Evolutionary conservation across 2,888 invertebrate species (phyloP), one percentile per base, ranked within the genome.

Genomic region (Abrostola tripartita): DNA sequence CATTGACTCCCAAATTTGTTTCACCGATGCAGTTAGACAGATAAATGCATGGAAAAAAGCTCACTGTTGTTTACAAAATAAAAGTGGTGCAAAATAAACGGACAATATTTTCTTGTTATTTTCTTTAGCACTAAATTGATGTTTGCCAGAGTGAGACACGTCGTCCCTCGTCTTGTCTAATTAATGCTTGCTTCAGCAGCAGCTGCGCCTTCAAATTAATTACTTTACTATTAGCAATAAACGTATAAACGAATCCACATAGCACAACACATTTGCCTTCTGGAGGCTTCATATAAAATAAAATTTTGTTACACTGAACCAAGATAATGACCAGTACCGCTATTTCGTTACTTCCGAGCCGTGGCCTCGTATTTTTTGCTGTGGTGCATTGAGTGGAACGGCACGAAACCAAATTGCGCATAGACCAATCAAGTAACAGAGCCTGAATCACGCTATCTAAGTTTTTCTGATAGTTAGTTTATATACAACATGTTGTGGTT

Each of bases 351-450:
- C 71, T 68, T 69, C 78, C 71, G 52, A 72, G 71, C 41, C 62
- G 63, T 54, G 76, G 75, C 76, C 81, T 79, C 79, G 82, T 79
- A 81, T 80, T 75, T 79, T 88, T 93, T 84, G 69, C 79, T 72
- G 78, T 68, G 76, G 87, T 82, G 86, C 91, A 89, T 74, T 88
- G 88, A 92, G 88, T 90, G 92, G 88, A 91, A 92, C 91, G 85
- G 87, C 87, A 89, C 86, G 89, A 84, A 84, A 79, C 76, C 71
- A 84, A 87, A 86, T 84, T 82, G 67, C 70, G 67, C 52, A 72
- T 75, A 47, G 68, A 81, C 94, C 94, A 94, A 93, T 93, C 78
- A 75, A 37, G 79, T 41, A 2, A 44, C 72, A 14, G 47, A 55
- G 67, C 71, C 90, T 92, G 80, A 70, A 93, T 87, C 94, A 77